Evolutionary conservation across 2,888 invertebrate genomes (phyloP).

Genomic region (Macaria liturata): DNA sequence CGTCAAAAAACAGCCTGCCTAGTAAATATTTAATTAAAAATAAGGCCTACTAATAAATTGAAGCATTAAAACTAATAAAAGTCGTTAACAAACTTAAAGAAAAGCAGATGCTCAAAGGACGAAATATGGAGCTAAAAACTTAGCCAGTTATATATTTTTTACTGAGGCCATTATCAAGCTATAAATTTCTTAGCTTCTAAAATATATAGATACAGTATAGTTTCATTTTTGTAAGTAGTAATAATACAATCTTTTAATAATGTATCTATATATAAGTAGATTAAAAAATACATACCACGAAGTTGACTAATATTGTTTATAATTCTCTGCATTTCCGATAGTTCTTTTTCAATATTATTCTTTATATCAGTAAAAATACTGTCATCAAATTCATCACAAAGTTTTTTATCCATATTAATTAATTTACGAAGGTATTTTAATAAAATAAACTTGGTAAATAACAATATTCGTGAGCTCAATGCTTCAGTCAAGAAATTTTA

Average conservation of each 20-base stretch:
- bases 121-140: background rate
- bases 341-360: conserved; percentile 55
- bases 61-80: background rate
- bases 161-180: background rate
- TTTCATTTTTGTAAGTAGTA: too few species aligned
- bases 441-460: background rate
- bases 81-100: conserved; percentile 4
- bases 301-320: conserved; percentile 64
- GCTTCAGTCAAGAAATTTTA: background rate
- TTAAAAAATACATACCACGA: conserved; percentile 51
- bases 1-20: too few species aligned
- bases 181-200: too few species aligned
- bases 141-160: background rate
- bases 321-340: conserved; percentile 62
- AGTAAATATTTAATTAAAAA: too few species aligned
- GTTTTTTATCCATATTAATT: conserved; percentile 24
- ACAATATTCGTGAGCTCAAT: too few species aligned
- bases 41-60: too few species aligned
- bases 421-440: conserved; percentile 3
- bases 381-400: conserved; percentile 44
- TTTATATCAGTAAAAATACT: conserved; percentile 54
- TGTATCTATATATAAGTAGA: too few species aligned
- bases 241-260: too few species aligned
- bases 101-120: conserved; percentile 1
- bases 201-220: too few species aligned